These are phyloP conservation scores for Drosophila kuntzei DNA, from an alignment of 2,888 invertebrate species.

Conservation along the genomic window DNA sequence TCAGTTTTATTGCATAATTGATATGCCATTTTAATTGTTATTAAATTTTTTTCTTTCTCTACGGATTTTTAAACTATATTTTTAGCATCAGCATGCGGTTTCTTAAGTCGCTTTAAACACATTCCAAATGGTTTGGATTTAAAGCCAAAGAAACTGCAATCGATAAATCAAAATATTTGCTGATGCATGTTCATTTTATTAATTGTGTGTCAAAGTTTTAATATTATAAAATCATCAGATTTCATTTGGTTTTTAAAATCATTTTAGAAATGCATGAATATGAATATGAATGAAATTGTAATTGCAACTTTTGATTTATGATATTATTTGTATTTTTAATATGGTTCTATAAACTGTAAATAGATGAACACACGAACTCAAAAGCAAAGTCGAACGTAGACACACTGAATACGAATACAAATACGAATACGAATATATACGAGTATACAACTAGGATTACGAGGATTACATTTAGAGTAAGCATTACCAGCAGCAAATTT, in stretches of 20 bases:
- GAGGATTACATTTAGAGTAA: conserved; percentile 47
- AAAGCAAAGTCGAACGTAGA: conserved; percentile 38
- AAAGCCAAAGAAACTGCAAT: conserved; percentile 45
- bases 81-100: conserved; percentile 53
- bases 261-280: conserved; percentile 78
- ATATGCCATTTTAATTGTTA: conserved; percentile 48
- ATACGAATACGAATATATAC: conserved; percentile 28
- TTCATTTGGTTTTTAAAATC: conserved; percentile 73
- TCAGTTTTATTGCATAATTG: conserved; percentile 40
- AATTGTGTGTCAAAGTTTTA: conserved; percentile 84
- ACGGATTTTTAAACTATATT: conserved; percentile 36
- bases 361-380: conserved; percentile 57
- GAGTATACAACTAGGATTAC: conserved; percentile 22
- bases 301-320: conserved; percentile 50
- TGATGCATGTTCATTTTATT: conserved; percentile 53
- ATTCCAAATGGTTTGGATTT: conserved; percentile 34
- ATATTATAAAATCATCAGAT: conserved; percentile 85
- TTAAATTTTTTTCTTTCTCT: conserved; percentile 47
- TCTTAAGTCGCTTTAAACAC: conserved; percentile 61
- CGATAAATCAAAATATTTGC: conserved; percentile 13
- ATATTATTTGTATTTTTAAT: conserved; percentile 27
- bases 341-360: conserved; percentile 34
- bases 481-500: conserved; percentile 45
- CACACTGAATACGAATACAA: conserved; percentile 35
- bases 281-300: conserved; percentile 61